Base-by-base conservation (phyloP, 2,797 vertebrate species). In the Crypturellus tataupa region DNA sequence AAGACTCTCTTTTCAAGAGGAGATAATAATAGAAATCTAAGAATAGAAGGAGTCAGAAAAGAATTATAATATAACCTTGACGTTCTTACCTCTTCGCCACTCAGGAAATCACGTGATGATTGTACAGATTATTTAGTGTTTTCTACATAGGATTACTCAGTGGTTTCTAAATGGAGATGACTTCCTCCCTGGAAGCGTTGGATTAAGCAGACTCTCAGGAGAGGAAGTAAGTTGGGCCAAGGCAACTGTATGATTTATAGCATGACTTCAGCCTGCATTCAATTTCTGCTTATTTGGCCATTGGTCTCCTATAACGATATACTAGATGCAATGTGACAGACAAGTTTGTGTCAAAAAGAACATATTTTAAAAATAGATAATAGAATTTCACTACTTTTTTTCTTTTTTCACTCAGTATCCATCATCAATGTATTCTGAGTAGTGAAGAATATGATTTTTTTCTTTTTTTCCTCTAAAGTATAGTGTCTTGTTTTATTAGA, bases 1-100 rank as follows among this genome's bases (percentile, higher is more conserved):
- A 91, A 24, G 15, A 78, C 40, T 21, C 91, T 86, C 42, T 42
- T 84, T 93, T 94, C 77, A 76, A 84, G 53, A 91, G 53, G 55
- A 79, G 9, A 9, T 67, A 94, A 86, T 88, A 86, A 86, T 91
- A 84, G 85, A 76, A 95, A 86, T 70, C 82, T 88, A 93, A 90
- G 77, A 94, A 91, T 88, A 95, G 93, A 89, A 86, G 59, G 39
- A 85, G 10, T 78, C 73, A 88, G 87, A 86, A 59, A 11, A 86
- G 72, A 93, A 93, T 94, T 90, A 86, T 85, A 88, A 81, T 69
- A 37, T 39, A 93, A 79, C 80, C 77, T 90, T 88, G 83, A 37
- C 46, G 86, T 94, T 81, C 73, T 84, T 88, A 35, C 51, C 46
- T 89, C n/a, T 60, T 80, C 55, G 29, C 37, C 20, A 18, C 82